Evolutionary conservation across 2,888 invertebrate species (phyloP).

Genomic region (Pegoplata infirma): DNA sequence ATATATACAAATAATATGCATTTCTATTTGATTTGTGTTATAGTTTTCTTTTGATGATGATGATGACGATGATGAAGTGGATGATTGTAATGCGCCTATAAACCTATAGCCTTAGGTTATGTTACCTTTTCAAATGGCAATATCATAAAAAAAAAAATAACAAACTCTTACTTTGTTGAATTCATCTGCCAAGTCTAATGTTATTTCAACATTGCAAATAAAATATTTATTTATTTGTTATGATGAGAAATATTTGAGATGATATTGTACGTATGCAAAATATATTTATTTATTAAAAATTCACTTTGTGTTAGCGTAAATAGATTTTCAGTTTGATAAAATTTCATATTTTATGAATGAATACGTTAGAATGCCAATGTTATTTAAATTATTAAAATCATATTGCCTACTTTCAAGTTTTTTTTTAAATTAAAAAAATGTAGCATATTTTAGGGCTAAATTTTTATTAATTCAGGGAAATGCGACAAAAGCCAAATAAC

Average conservation of each 20-base stretch:
- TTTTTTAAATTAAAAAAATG: no score
- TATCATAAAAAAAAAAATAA: background rate
- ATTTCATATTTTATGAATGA: no score
- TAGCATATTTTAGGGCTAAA: no score
- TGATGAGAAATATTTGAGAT: background rate
- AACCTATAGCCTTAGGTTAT: constrained; percentile 25
- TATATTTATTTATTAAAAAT: no score
- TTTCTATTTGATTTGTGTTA: background rate
- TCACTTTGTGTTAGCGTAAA: no score
- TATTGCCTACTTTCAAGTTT: no score
- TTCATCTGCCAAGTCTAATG: background rate
- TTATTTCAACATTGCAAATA: background rate
- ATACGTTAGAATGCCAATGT: no score
- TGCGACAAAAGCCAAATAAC: no score
- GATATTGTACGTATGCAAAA: no score
- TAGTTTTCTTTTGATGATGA: background rate
- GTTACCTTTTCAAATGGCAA: constrained; percentile 8
- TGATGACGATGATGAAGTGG: background rate
- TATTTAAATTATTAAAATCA: no score
- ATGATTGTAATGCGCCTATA: constrained; percentile 5
- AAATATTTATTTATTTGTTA: background rate
- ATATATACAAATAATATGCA: background rate
- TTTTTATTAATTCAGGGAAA: no score
- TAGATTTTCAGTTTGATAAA: no score
- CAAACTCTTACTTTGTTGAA: background rate